Base-by-base conservation (phyloP, 2,888 invertebrate genomes). In the Chloroclysta siterata region DNA sequence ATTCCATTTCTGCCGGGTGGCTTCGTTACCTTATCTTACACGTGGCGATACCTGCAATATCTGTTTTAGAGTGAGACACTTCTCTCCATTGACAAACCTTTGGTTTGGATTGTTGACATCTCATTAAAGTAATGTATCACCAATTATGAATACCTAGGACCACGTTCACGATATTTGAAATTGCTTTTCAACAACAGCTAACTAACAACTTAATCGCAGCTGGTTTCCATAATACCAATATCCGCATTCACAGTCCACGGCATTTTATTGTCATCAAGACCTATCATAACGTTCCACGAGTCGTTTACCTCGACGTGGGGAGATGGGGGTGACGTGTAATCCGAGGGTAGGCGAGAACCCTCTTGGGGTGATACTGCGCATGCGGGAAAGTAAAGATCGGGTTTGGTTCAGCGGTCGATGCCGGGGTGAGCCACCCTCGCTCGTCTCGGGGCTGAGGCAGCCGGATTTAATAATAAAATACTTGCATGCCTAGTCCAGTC, bases 201-300 rank as follows among this genome's bases (percentile, higher is more conserved):
- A n/a, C 6, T 8, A 39, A 48, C 56, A 13, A 14, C 11, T 33
- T 10, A 59, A 52, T 42, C 29, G 17, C 28, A 47, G 44, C 15
- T 41, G 22, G 44, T 62, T 33, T 57, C 22, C 48, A 42, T 48
- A 55, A 54, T 53, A 57, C 14, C 57, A 3, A 22, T 22, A 42
- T 58, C 22, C 28, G 42, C 48, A 60, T 65, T 67, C 65, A 63
- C 63, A 61, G 60, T 62, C 48, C 46, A 64, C 53, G 52, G 58
- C 55, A 66, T 61, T 65, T 65, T 67, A 68, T 65, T 69, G 63
- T 60, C 65, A 69, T 68, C 70, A 78, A 89, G 89, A 90, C 90
- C 90, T 90, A 90, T 89, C 84, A 80, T 90, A 90, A 90, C 86
- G 85, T 87, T 73, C 66, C 74, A 75, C 78, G 68, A 86, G 87